Percentiles rank a stretch among this genome's conserved stretches.
These are phyloP conservation scores for Epinephelus malabaricus DNA, from an alignment of 2,797 vertebrate genomes.

Conservation along the genomic window DNA sequence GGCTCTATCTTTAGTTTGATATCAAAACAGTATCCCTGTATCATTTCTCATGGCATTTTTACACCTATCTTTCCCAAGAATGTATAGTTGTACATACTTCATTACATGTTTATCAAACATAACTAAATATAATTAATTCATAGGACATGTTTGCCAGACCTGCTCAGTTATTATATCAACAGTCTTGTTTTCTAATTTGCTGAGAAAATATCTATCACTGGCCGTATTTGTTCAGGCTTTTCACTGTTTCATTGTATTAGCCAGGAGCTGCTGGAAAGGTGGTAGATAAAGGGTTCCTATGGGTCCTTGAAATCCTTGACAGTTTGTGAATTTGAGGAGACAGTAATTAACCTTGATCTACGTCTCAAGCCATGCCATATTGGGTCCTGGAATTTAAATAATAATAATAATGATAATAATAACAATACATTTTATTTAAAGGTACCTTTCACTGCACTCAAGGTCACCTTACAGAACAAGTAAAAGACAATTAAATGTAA, in stretches of 20 bases:
- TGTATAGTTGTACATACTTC: neutral
- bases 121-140: neutral
- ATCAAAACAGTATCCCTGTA: neutral
- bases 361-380: too few species aligned
- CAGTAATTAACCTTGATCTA: too few species aligned
- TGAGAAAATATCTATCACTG: slow-evolving; percentile 57
- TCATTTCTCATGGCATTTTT: neutral
- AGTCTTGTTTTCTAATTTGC: slow-evolving; percentile 9
- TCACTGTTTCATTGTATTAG: slow-evolving; percentile 24
- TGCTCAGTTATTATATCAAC: slow-evolving; percentile 3
- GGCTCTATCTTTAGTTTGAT: slow-evolving; percentile 15
- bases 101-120: neutral
- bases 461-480: too few species aligned
- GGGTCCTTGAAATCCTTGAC: too few species aligned
- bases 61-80: neutral
- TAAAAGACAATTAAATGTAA: too few species aligned
- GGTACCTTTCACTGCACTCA: too few species aligned
- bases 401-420: too few species aligned
- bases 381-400: too few species aligned
- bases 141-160: neutral
- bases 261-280: slow-evolving; percentile 16
- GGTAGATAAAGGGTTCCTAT: slow-evolving; percentile 25
- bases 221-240: neutral
- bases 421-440: too few species aligned
- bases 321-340: too few species aligned